Evolutionary conservation across 2,797 vertebrate genomes (phyloP).

Genomic region (Perodicticus potto): DNA sequence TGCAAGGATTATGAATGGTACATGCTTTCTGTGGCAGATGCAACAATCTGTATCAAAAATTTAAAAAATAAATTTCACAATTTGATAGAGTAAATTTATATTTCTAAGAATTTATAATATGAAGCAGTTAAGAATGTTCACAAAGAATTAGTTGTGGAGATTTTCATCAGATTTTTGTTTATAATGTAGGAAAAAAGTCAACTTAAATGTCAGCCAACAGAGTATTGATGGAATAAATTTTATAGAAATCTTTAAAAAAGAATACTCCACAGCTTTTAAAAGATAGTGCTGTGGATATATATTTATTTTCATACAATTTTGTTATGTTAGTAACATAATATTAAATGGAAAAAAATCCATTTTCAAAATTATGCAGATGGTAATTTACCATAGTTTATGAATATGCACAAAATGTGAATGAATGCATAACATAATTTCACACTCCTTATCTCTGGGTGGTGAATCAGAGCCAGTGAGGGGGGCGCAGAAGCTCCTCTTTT

Average conservation of each 20-base stretch:
- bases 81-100: neutral
- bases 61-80: neutral
- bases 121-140: neutral
- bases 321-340: neutral
- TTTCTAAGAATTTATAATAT: constrained; percentile 20
- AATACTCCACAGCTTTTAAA: neutral
- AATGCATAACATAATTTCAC: neutral
- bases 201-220: neutral
- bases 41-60: neutral
- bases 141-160: neutral
- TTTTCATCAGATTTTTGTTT: neutral
- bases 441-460: neutral
- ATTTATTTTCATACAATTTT: neutral
- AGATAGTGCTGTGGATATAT: neutral
- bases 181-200: neutral
- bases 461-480: neutral
- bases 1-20: neutral
- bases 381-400: neutral
- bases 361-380: neutral
- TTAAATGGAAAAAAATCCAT: constrained; percentile 14
- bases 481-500: neutral
- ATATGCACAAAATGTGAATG: neutral
- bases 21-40: neutral
- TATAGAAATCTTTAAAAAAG: neutral
- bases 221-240: neutral